Base-by-base conservation (phyloP, 2,113 vertebrate genomes). In the Syrrhaptes paradoxus region DNA sequence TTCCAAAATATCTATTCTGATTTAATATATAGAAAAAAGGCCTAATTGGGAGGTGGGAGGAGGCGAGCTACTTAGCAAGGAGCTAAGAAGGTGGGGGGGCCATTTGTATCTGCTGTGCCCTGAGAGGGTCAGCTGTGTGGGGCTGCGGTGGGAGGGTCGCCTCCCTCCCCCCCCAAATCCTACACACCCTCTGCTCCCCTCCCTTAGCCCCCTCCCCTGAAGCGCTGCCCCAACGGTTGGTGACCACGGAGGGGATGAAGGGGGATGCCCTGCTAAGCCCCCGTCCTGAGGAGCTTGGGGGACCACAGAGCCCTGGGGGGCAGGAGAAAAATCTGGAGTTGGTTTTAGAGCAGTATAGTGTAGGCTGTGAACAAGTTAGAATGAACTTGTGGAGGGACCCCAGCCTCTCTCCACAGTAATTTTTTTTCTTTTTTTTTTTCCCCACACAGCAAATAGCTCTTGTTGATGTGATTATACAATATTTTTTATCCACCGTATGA, bases 1-100 rank as follows among this genome's bases (percentile, higher is more conserved):
- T 94, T 92, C 83, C 93, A 96, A 94, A 94, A 92, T 95, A 96
- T 96, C 91, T 95, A 91, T 91, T 84, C 55, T 11, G 4, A 41
- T 41, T 41, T 41, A 41, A 41, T 41, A 74, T 95, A 65, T 67
- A 85, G 82, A 84, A 90, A 88, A 73, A 88, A 73, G 58, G 75
- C 62, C 58, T 90, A 77, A 91, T 46, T 91, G 94, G 89, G 79
- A 18, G 0, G 75, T 81, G 78, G 90, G 72, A 91, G 77, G 86
- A 92, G 72, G 90, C 41, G 57, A 74, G 71, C 32, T 90, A 76
- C 54, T 81, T 80, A 75, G 73, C 28, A 19, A 65, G 63, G 36
- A 43, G 54, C 58, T 54, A 46, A 88, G 34, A 63, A 36, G 55
- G 22, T n/a, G 73, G 28, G 36, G 36, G 28, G 45, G 28, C 8